phyloP scores from a whole-genome alignment of 1,140 invertebrate genomes.

The Brachystomella parvula region DNA sequence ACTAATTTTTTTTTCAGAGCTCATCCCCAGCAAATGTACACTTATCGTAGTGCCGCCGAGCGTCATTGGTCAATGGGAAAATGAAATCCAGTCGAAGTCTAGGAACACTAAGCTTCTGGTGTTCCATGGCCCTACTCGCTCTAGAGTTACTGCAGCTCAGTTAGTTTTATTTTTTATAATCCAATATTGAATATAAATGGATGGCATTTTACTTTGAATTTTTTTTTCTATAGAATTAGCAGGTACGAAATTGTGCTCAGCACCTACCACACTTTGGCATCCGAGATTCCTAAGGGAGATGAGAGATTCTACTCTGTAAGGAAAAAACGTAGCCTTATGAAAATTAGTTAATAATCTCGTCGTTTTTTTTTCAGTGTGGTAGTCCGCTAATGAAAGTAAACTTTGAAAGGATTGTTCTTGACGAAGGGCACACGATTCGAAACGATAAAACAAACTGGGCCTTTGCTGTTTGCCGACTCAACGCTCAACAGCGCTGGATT shows the following conservation, averaged over 20 bases:
- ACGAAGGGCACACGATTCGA: constrained; percentile 86
- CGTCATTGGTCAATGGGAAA: constrained; percentile 74
- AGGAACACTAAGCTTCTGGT: constrained; percentile 57
- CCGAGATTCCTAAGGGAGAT: constrained; percentile 42
- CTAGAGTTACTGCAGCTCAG: too few relatives aligned
- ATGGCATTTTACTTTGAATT: too few relatives aligned
- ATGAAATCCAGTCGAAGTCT: constrained; percentile 63
- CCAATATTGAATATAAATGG: too few relatives aligned
- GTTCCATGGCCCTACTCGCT: constrained; percentile 73
- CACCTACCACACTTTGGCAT: constrained; percentile 47
- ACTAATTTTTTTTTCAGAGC: constrained; percentile 23
- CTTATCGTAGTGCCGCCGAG: constrained; percentile 83
- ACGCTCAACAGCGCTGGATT: constrained; percentile 62
- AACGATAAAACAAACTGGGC: constrained; percentile 74
- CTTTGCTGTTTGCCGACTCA: constrained; percentile 58
- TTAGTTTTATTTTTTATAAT: too few relatives aligned
- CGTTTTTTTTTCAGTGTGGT: constrained; percentile 7
- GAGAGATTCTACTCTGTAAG: too few relatives aligned
- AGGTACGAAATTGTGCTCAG: constrained; percentile 49
- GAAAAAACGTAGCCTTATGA: too few relatives aligned
- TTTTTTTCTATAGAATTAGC: constrained; percentile 42
- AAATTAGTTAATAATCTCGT: too few relatives aligned
- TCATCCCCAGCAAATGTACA: constrained; percentile 54
- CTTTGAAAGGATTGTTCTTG: constrained; percentile 81
- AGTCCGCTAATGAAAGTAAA: constrained; percentile 52